These are phyloP conservation scores for Hirundichthys speculiger DNA, from an alignment of 2,113 vertebrate genomes.

Conservation along the genomic window DNA sequence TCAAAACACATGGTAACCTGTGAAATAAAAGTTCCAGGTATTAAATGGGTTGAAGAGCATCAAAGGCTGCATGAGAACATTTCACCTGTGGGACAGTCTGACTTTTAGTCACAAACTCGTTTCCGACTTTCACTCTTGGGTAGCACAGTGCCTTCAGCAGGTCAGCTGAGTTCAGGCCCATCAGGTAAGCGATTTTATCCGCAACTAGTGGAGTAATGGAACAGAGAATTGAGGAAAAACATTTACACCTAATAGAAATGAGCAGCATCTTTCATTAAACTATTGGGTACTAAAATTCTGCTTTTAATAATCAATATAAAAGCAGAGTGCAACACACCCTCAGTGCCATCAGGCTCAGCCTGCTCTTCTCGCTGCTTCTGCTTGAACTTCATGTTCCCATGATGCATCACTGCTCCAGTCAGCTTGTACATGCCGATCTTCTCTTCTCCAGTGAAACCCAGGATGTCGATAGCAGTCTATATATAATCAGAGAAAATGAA, in stretches of 20 bases:
- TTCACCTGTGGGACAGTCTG: conserved; percentile 79
- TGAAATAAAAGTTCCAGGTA: not conserved
- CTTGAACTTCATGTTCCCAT: conserved; percentile 95
- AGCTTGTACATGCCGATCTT: conserved; percentile 87
- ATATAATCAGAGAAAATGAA: not conserved
- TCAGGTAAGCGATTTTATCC: conserved; percentile 82
- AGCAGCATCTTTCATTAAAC: not conserved
- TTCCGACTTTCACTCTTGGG: conserved; percentile 83
- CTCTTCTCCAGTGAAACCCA: conserved; percentile 87
- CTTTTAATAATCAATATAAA: no score
- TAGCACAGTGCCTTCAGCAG: conserved; percentile 80
- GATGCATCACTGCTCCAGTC: conserved; percentile 90
- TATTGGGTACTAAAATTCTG: no score
- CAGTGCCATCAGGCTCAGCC: conserved; percentile 89
- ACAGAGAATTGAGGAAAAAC: not conserved
- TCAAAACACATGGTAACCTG: not conserved
- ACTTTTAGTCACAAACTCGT: conserved; percentile 82
- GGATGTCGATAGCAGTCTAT: conserved; percentile 81
- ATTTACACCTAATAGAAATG: not conserved
- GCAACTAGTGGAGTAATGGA: conserved; percentile 67
- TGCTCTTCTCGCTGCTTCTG: conserved; percentile 91
- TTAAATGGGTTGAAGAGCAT: not conserved
- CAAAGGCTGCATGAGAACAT: not conserved
- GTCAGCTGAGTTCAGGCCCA: conserved; percentile 83
- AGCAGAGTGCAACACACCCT: conserved; percentile 79